Conservation (phyloP, 1,140 invertebrate species). For the Drosophila ambigua region DNA sequence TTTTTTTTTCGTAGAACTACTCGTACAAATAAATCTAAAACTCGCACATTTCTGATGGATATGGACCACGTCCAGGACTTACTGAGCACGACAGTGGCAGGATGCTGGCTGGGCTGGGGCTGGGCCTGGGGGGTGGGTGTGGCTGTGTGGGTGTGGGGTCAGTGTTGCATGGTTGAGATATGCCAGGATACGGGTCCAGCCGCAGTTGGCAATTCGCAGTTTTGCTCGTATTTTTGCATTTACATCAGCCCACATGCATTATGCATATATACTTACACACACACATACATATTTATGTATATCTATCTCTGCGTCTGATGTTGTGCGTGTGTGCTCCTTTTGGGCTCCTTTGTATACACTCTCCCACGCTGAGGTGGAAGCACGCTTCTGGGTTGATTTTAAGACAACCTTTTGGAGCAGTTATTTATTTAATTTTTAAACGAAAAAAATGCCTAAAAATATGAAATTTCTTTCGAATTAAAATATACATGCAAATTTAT, state of each 20-base stretch:
- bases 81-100: too few species aligned
- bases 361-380: not conserved
- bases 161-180: too few species aligned
- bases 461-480: too few species aligned
- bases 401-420: too few species aligned
- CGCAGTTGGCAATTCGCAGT: slow-evolving; percentile 73
- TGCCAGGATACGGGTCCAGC: slow-evolving; percentile 63
- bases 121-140: too few species aligned
- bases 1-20: slow-evolving; percentile 50
- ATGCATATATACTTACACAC: slow-evolving; percentile 42
- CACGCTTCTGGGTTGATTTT: too few species aligned
- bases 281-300: slow-evolving; percentile 2
- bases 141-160: not conserved
- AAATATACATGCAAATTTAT: too few species aligned
- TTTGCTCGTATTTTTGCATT: slow-evolving; percentile 70
- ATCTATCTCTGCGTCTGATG: slow-evolving; percentile 5
- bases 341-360: slow-evolving; percentile 15
- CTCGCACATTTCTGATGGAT: slow-evolving; percentile 77
- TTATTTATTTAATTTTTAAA: too few species aligned
- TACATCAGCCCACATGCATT: slow-evolving; percentile 77
- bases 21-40: slow-evolving; percentile 76
- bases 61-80: slow-evolving; percentile 7
- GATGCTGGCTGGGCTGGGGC: not conserved
- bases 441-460: too few species aligned
- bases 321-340: slow-evolving; percentile 10